A percentile compares a stretch with the other conserved stretches of the same genome.
These are phyloP conservation scores for Poecilia picta DNA, from an alignment of 2,797 vertebrate genomes.

Conservation along the genomic window DNA sequence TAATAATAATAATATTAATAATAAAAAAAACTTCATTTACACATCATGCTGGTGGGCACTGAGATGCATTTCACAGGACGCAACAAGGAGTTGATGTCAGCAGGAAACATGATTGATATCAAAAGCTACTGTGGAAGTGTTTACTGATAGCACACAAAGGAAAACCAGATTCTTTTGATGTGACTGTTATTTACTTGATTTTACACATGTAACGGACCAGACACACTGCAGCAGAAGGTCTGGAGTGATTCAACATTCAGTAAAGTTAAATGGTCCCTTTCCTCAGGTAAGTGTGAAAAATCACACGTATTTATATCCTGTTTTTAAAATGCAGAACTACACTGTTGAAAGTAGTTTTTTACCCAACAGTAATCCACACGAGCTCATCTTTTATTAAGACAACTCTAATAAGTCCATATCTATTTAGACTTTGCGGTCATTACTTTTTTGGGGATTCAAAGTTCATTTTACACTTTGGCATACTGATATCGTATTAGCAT, in stretches of 20 bases:
- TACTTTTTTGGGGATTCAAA: not conserved
- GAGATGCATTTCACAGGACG: conserved; percentile 55
- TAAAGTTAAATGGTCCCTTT: conserved; percentile 72
- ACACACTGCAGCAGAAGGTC: not conserved
- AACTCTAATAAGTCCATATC: not conserved
- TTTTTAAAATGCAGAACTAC: not conserved
- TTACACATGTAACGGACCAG: conserved; percentile 7
- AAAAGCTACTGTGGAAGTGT: conserved; percentile 31
- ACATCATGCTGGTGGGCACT: conserved; percentile 33
- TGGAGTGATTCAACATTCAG: conserved; percentile 26
- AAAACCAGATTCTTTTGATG: conserved; percentile 12
- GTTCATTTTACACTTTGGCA: not conserved
- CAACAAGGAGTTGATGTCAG: conserved; percentile 31
- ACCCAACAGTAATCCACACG: not conserved
- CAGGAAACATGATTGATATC: conserved; percentile 17
- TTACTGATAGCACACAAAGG: conserved; percentile 3
- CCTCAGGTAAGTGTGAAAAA: conserved; percentile 31
- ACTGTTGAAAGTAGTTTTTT: not conserved
- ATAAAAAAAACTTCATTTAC: conserved; percentile 40
- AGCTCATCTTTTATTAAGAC: not conserved
- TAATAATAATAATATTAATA: not conserved
- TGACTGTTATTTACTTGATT: conserved; percentile 5
- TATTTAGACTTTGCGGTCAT: not conserved
- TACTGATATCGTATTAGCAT: not conserved
- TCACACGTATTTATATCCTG: conserved; percentile 7